phyloP scores from a whole-genome alignment of 2,113 vertebrate species.

The Caranx melampygus region DNA sequence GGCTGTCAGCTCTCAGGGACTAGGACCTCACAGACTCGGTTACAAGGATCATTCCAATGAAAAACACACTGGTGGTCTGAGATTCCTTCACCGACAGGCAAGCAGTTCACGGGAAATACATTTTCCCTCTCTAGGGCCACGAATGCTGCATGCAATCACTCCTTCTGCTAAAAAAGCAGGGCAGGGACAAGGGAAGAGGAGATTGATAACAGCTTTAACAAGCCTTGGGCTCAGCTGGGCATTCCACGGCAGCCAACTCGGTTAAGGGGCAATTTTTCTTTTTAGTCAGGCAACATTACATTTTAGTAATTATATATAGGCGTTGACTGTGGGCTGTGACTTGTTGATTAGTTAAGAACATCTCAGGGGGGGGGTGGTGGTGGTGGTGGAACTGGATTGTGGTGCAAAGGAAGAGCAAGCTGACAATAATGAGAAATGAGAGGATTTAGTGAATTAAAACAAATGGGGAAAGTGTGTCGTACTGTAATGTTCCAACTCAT shows the following conservation, averaged over 20 bases:
- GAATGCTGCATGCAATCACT: constrained; percentile 73
- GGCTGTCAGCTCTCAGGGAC: constrained; percentile 47
- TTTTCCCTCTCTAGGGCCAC: constrained; percentile 61
- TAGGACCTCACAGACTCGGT: constrained; percentile 61
- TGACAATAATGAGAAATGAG: constrained; percentile 17
- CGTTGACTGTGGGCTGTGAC: constrained; percentile 37
- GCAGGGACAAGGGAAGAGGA: constrained; percentile 58
- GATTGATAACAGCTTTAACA: constrained; percentile 70
- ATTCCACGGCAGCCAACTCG: constrained; percentile 52
- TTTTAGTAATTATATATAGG: constrained; percentile 45
- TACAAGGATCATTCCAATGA: constrained; percentile 66
- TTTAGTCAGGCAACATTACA: constrained; percentile 52
- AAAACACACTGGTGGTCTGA: constrained; percentile 63
- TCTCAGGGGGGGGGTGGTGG: background rate
- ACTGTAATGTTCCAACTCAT: background rate
- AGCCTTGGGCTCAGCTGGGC: constrained; percentile 65
- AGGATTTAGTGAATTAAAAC: constrained; percentile 21
- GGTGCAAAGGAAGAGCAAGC: background rate
- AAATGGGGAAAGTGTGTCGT: constrained; percentile 1
- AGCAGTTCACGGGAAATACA: constrained; percentile 52
- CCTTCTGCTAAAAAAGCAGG: constrained; percentile 59
- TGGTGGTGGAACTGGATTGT: constrained; percentile 10
- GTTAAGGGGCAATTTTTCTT: constrained; percentile 41
- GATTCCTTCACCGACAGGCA: constrained; percentile 55
- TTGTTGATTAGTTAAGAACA: constrained; percentile 45